Conservation (phyloP, 2,888 invertebrate species). For the Diaphora mendica region DNA sequence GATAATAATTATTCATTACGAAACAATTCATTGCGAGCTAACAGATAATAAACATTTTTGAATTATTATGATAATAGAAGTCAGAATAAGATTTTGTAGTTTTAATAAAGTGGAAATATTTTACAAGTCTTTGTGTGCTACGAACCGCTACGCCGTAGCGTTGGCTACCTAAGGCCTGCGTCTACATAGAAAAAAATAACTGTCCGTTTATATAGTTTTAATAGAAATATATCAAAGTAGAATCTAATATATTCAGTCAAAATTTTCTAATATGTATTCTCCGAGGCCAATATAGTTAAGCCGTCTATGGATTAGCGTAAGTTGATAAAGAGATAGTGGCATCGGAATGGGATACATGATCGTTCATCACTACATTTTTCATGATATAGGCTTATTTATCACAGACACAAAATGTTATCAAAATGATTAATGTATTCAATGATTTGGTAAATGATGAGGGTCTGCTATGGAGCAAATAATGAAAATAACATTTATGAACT, state of each 20-base stretch:
- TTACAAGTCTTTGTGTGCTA: constrained; percentile 33
- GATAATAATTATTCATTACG: constrained; percentile 37
- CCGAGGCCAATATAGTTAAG: constrained; percentile 5
- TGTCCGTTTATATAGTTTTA: not conserved
- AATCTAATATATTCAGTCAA: not conserved
- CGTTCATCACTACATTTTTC: constrained; percentile 2
- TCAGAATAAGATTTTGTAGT: not conserved
- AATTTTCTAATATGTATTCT: not conserved
- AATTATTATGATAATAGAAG: constrained; percentile 23
- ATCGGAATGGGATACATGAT: not conserved
- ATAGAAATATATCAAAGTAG: not conserved
- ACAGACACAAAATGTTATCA: not conserved
- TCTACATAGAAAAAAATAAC: not conserved
- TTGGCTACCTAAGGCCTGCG: constrained; percentile 10
- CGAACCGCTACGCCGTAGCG: constrained; percentile 53
- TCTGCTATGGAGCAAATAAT: not conserved
- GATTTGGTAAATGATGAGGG: not conserved
- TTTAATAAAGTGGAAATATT: not conserved
- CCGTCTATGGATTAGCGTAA: not conserved
- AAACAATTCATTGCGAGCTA: constrained; percentile 27
- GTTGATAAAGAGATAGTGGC: constrained; percentile 4
- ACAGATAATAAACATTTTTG: constrained; percentile 13
- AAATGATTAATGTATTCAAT: not conserved
- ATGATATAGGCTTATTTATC: constrained; percentile 8
- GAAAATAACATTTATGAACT: too few relatives aligned